These are phyloP conservation scores for Sisyra terminalis DNA, from an alignment of 2,888 invertebrate genomes.

Conservation along the genomic window DNA sequence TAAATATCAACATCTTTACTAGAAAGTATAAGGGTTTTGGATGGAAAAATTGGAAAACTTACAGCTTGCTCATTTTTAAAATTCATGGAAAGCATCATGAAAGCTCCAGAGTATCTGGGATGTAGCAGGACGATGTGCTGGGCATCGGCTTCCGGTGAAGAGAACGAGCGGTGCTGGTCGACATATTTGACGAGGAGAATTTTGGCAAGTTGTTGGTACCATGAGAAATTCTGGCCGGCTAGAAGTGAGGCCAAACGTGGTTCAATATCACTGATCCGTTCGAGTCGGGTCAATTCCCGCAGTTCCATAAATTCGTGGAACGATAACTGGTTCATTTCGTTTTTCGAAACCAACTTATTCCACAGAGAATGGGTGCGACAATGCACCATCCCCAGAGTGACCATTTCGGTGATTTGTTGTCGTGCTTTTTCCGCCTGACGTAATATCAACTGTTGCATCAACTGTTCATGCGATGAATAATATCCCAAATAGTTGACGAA, in stretches of 20 bases:
- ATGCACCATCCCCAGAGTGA: constrained; percentile 44
- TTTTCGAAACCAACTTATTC: constrained; percentile 41
- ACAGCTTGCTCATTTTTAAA: constrained; percentile 38
- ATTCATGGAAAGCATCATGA: constrained; percentile 47
- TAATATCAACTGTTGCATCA: constrained; percentile 42
- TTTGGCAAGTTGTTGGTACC: constrained; percentile 47
- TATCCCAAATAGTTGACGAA: constrained; percentile 52
- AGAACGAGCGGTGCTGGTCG: constrained; percentile 38
- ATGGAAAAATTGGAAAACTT: constrained; percentile 18
- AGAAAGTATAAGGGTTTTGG: not conserved
- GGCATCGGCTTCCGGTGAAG: constrained; percentile 37
- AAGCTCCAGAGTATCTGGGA: constrained; percentile 42
- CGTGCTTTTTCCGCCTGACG: constrained; percentile 37
- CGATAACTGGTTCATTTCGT: constrained; percentile 30
- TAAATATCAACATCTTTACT: too few species aligned
- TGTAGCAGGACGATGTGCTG: constrained; percentile 45
- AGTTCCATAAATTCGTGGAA: constrained; percentile 48
- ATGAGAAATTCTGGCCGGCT: constrained; percentile 39
- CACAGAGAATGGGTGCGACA: constrained; percentile 54
- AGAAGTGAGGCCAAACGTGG: constrained; percentile 35
- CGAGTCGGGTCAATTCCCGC: constrained; percentile 36
- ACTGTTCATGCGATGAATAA: constrained; percentile 47
- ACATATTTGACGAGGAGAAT: constrained; percentile 39
- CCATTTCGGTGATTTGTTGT: constrained; percentile 39
- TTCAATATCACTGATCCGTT: constrained; percentile 39